phyloP scores from a whole-genome alignment of 2,113 vertebrate genomes.

The Lepisosteus oculatus region DNA sequence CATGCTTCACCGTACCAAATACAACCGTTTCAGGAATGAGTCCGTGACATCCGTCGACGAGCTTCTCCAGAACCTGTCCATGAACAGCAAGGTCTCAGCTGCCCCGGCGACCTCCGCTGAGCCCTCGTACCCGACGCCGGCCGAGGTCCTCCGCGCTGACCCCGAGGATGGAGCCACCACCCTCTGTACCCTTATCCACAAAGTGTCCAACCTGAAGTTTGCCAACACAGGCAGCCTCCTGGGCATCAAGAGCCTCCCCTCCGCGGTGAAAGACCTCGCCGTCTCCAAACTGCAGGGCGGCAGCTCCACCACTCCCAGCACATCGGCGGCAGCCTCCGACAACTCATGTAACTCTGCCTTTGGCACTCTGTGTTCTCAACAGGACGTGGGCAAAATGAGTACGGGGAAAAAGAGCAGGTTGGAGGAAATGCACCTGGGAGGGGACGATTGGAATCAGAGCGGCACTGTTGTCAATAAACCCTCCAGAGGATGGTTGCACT shows the following conservation, averaged over 20 bases:
- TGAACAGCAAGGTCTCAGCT: constrained; percentile 91
- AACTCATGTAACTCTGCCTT: constrained; percentile 74
- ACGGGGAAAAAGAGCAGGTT: constrained; percentile 73
- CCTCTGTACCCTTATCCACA: constrained; percentile 94
- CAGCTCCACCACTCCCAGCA: constrained; percentile 70
- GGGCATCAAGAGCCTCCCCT: constrained; percentile 89
- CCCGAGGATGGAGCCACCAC: constrained; percentile 90
- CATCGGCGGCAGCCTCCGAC: constrained; percentile 54
- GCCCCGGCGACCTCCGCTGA: constrained; percentile 73
- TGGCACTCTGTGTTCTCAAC: constrained; percentile 74
- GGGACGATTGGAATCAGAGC: constrained; percentile 77
- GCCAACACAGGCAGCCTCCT: constrained; percentile 84
- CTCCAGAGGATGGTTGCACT: constrained; percentile 83
- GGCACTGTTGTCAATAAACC: constrained; percentile 74
- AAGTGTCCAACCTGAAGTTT: constrained; percentile 97
- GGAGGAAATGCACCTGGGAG: constrained; percentile 69
- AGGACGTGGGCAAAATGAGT: constrained; percentile 73
- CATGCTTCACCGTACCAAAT: constrained; percentile 99
- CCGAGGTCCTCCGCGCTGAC: constrained; percentile 73
- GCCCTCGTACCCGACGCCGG: constrained; percentile 76
- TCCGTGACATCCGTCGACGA: constrained; percentile 98
- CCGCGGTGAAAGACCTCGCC: constrained; percentile 94
- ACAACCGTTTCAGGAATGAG: constrained; percentile 99
- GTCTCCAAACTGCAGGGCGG: constrained; percentile 89
- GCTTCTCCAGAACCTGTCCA: constrained; percentile 91